Evolutionary conservation across 2,888 invertebrate genomes (phyloP).

Genomic region (Leptogaster cylindrica): DNA sequence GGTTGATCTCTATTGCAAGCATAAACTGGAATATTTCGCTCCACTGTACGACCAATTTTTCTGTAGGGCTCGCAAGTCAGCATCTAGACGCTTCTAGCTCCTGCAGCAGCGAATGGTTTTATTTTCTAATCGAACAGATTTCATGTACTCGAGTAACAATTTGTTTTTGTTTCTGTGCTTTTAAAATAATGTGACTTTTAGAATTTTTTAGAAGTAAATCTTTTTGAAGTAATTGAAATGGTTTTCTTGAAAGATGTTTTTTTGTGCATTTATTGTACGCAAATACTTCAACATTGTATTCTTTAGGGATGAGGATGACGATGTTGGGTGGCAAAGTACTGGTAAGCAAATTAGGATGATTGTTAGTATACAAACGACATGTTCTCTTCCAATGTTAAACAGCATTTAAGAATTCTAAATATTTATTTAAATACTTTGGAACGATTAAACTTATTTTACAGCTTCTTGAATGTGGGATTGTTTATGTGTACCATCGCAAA

Average conservation of each 20-base stretch:
- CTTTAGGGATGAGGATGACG: too few relatives aligned
- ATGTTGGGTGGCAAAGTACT: too few relatives aligned
- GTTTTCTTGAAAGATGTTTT: background rate
- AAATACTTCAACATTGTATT: too few relatives aligned
- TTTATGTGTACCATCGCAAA: slow-evolving; percentile 96
- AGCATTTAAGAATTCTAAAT: background rate
- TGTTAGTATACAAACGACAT: too few relatives aligned
- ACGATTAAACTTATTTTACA: slow-evolving; percentile 54
- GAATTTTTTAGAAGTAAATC: slow-evolving; percentile 26
- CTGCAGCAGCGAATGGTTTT: slow-evolving; percentile 7
- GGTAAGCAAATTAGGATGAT: too few relatives aligned
- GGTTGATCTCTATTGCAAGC: slow-evolving; percentile 6
- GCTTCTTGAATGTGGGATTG: slow-evolving; percentile 71
- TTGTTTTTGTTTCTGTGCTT: slow-evolving; percentile 19
- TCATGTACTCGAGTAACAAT: slow-evolving; percentile 3
- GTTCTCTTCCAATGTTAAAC: too few relatives aligned
- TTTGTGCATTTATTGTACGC: too few relatives aligned
- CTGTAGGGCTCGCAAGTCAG: slow-evolving; percentile 16
- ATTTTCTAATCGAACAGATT: slow-evolving; percentile 1
- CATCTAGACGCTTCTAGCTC: slow-evolving; percentile 13
- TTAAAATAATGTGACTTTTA: slow-evolving; percentile 17
- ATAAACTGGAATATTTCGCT: background rate
- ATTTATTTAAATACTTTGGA: background rate
- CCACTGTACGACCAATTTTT: slow-evolving; percentile 33
- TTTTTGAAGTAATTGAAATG: slow-evolving; percentile 15